Base-by-base conservation (phyloP, 2,888 invertebrate genomes). In the Villa cingulata region DNA sequence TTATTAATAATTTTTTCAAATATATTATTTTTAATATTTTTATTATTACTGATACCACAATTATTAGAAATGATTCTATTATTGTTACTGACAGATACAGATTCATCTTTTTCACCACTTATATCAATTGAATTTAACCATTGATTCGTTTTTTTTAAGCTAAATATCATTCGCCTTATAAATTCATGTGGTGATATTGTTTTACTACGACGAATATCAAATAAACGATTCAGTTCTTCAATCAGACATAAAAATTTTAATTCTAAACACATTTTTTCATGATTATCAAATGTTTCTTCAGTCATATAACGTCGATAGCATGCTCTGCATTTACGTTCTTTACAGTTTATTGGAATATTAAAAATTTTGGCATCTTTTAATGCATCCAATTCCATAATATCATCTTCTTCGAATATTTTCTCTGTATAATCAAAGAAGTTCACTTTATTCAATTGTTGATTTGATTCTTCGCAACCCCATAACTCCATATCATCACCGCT, bases 121-220 rank as follows among this genome's bases (percentile, higher is more conserved):
- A 32, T 59, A 51, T 62, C 62, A 50, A 64, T 63, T 37, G 60
- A 57, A 41, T 62, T 63, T 40, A 67, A 47, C 66, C 67, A 67
- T 42, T 60, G 60, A 52, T 66, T 65, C 2, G 59, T 65, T 49
- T 66, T 67, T 32, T 64, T 65, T 41, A 68, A 42, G 5, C 61
- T 59, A 50, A 67, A 68, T 19, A 68, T 67, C 64, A 65, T 67
- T 5, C 68, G 59, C 0, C 69, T 54, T 29, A 69, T 64, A 47
- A 65, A 69, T 54, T 69, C 68, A 41, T 68, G 66, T 0, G 69
- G 66, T 3, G 69, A 68, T 7, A 69, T 56, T 38, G 63, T 62
- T 42, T 65, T 67, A 6, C 57, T 60, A 1, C 61, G 58, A 17
- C 65, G 58, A 7, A 67, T 64, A 4, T 61, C 58, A 14, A 64